phyloP scores from a whole-genome alignment of 2,797 vertebrate species.

The Pseudomugil gertrudae region DNA sequence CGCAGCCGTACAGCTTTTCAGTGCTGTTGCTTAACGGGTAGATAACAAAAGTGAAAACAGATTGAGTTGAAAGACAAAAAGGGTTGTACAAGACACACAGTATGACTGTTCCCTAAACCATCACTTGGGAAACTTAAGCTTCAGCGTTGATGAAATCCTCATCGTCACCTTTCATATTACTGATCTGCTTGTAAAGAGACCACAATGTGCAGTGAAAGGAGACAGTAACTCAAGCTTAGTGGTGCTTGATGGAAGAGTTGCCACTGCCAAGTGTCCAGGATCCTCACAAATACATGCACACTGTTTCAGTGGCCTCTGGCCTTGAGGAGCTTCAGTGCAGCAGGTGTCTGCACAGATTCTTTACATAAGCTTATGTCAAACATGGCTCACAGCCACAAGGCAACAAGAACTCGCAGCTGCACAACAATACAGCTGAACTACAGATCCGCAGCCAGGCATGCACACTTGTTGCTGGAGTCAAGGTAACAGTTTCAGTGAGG shows the following conservation, averaged over 20 bases:
- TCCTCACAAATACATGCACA: constrained; percentile 25
- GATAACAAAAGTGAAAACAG: constrained; percentile 63
- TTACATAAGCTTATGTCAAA: constrained; percentile 77
- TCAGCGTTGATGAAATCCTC: constrained; percentile 57
- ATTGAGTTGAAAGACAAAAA: constrained; percentile 50
- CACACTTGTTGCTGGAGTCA: constrained; percentile 33
- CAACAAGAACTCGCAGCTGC: constrained; percentile 70
- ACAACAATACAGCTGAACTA: constrained; percentile 62
- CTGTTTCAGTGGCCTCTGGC: constrained; percentile 56
- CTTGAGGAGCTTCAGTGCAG: constrained; percentile 46
- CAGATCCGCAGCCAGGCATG: constrained; percentile 20
- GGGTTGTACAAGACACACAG: constrained; percentile 39
- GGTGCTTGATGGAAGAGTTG: constrained; percentile 63
- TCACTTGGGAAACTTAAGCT: constrained; percentile 67
- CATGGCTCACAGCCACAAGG: constrained; percentile 61
- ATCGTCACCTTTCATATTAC: constrained; percentile 67
- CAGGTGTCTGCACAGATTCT: constrained; percentile 72
- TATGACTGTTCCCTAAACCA: constrained; percentile 52
- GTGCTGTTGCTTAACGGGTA: constrained; percentile 36
- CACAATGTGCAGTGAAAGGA: constrained; percentile 57
- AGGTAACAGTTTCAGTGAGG: constrained; percentile 37
- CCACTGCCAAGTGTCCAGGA: constrained; percentile 42
- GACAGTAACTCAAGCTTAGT: constrained; percentile 64
- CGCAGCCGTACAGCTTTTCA: constrained; percentile 60
- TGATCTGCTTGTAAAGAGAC: constrained; percentile 51